A percentile compares a stretch with the other conserved stretches of the same genome.
phyloP scores from a whole-genome alignment of 2,888 invertebrate genomes.

The Drosophila falleni region DNA sequence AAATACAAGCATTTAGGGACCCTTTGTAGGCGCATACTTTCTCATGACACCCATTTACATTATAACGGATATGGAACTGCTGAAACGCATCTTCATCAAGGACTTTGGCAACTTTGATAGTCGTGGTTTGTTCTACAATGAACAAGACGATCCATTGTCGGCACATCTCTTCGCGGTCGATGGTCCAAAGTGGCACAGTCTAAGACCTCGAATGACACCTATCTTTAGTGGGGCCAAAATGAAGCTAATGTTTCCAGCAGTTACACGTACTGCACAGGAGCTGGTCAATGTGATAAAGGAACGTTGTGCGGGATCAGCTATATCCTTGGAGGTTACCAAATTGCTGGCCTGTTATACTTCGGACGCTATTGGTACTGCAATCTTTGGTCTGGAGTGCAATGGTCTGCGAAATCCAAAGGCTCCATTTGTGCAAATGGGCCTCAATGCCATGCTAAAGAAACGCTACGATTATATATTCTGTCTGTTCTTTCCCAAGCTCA shows the following conservation, averaged over 20 bases:
- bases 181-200: slow-evolving; percentile 83
- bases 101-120: slow-evolving; percentile 82
- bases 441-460: slow-evolving; percentile 54
- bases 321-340: slow-evolving; percentile 85
- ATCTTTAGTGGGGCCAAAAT: slow-evolving; percentile 83
- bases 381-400: slow-evolving; percentile 86
- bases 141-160: slow-evolving; percentile 83
- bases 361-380: slow-evolving; percentile 86
- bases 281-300: slow-evolving; percentile 55
- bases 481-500: slow-evolving; percentile 66
- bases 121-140: slow-evolving; percentile 81
- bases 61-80: slow-evolving; percentile 75
- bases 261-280: slow-evolving; percentile 62
- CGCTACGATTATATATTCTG: slow-evolving; percentile 52
- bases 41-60: slow-evolving; percentile 64
- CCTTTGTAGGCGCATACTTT: slow-evolving; percentile 80
- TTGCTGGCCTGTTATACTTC: slow-evolving; percentile 85
- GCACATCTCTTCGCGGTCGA: slow-evolving; percentile 84
- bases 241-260: slow-evolving; percentile 81
- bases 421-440: slow-evolving; percentile 83
- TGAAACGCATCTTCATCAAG: slow-evolving; percentile 78
- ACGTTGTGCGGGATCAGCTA: not conserved
- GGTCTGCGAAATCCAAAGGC: slow-evolving; percentile 84
- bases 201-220: slow-evolving; percentile 82
- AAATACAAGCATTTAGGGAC: slow-evolving; percentile 73